Evolutionary conservation across 1,140 invertebrate species (phyloP).

Genomic region (Thrips palmi): DNA sequence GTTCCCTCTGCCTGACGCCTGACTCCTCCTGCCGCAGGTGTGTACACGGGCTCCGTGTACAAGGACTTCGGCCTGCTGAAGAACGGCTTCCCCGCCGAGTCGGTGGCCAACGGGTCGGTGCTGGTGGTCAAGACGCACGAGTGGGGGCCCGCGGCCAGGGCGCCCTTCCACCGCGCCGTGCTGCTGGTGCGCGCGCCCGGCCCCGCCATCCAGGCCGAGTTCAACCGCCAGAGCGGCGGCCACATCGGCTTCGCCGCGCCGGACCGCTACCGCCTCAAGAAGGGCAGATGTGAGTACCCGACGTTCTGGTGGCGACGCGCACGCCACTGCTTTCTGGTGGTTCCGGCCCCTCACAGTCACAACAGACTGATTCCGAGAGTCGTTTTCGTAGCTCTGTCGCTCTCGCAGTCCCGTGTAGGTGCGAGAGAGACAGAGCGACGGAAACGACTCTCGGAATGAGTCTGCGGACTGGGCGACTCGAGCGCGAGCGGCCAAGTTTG

Average conservation of each 20-base stretch:
- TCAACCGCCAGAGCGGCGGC: conserved; percentile 48
- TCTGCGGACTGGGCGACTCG: too few relatives aligned
- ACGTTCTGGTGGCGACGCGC: too few relatives aligned
- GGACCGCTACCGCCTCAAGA: conserved; percentile 37
- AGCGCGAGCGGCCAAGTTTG: conserved; percentile 7
- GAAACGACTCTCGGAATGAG: too few relatives aligned
- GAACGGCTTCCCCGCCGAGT: conserved; percentile 62
- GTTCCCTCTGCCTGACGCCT: conserved; percentile 8
- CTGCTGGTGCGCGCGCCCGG: conserved; percentile 49
- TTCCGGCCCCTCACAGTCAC: too few relatives aligned
- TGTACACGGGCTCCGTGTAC: conserved; percentile 58
- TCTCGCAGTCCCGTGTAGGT: too few relatives aligned
- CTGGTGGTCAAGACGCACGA: conserved; percentile 66
- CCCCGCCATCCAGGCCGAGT: conserved; percentile 50
- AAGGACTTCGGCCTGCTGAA: conserved; percentile 52
- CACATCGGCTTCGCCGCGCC: conserved; percentile 47
- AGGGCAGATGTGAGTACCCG: conserved; percentile 37
- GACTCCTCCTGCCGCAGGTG: conserved; percentile 35
- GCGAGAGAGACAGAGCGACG: too few relatives aligned
- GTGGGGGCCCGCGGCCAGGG: conserved; percentile 35
- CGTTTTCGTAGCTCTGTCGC: too few relatives aligned
- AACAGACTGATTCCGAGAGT: too few relatives aligned
- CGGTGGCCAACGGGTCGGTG: conserved; percentile 49
- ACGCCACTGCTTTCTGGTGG: too few relatives aligned
- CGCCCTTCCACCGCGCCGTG: conserved; percentile 41